A percentile compares a stretch with the other conserved stretches of the same genome.
These are phyloP conservation scores for Calliphora vicina DNA, from an alignment of 1,140 invertebrate species.

Conservation along the genomic window DNA sequence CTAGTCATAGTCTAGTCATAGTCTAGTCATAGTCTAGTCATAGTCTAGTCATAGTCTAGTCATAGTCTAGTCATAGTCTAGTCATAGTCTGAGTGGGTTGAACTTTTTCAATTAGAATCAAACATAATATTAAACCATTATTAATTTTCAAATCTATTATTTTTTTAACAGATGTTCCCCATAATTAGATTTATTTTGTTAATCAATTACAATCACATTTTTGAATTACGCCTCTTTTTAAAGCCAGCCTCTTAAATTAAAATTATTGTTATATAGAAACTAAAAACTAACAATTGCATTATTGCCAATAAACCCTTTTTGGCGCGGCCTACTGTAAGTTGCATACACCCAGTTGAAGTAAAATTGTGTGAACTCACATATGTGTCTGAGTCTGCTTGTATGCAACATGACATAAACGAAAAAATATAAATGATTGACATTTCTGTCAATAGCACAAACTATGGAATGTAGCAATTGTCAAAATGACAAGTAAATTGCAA, in stretches of 20 bases:
- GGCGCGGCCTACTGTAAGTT: background rate
- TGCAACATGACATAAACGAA: background rate
- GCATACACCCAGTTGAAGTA: background rate
- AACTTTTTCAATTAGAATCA: no score
- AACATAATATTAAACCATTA: no score
- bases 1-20: no score
- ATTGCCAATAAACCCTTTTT: background rate
- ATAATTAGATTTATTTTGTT: background rate
- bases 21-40: no score
- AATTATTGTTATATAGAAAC: background rate
- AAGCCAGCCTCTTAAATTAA: background rate
- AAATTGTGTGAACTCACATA: background rate
- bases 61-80: no score
- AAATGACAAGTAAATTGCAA: slow-evolving; percentile 17
- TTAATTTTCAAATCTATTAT: no score
- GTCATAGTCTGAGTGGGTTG: no score
- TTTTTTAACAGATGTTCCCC: no score
- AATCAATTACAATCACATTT: background rate
- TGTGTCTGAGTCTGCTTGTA: background rate
- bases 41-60: no score
- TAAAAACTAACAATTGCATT: background rate
- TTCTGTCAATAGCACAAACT: slow-evolving; percentile 11
- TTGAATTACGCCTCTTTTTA: background rate
- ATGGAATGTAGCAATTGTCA: slow-evolving; percentile 7
- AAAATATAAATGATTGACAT: slow-evolving; percentile 1